These are phyloP conservation scores for Oscheius sp. DNA, from an alignment of 2,888 invertebrate genomes.

Conservation along the genomic window DNA sequence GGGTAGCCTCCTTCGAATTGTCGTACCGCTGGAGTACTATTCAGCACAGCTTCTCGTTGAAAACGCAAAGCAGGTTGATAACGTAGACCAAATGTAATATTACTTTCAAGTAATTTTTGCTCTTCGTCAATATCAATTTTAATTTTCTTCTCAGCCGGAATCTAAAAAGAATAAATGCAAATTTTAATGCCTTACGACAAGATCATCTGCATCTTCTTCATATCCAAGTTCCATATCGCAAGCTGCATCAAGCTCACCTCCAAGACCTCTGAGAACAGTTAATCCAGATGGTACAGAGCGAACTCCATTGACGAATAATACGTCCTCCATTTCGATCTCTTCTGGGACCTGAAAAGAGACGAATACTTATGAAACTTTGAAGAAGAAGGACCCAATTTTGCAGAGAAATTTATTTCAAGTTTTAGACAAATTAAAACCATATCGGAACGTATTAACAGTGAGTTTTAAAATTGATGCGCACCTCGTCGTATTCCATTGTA, in stretches of 20 bases:
- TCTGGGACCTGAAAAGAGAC: background rate
- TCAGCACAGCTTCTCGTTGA: background rate
- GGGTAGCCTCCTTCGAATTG: conserved; percentile 39
- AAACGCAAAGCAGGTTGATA: background rate
- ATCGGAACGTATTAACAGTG: background rate
- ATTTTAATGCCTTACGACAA: conserved; percentile 18
- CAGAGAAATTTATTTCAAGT: background rate
- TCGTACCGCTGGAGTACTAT: background rate
- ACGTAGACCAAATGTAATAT: background rate
- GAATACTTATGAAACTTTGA: background rate
- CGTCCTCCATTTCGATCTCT: conserved; percentile 15
- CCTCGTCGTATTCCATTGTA: conserved; percentile 24
- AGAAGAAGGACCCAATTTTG: background rate
- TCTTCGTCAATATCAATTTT: conserved; percentile 43
- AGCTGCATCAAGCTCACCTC: background rate
- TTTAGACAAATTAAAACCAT: background rate
- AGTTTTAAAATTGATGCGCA: conserved; percentile 14
- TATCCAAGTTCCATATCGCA: conserved; percentile 13
- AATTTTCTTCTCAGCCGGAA: conserved; percentile 47
- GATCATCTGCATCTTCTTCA: conserved; percentile 7
- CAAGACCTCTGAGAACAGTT: conserved; percentile 1
- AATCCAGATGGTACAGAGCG: background rate
- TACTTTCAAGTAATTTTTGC: conserved; percentile 25
- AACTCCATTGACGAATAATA: background rate
- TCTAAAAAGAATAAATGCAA: conserved; percentile 2